phyloP scores from a whole-genome alignment of 2,113 vertebrate species.

The Nannospalax galili region DNA sequence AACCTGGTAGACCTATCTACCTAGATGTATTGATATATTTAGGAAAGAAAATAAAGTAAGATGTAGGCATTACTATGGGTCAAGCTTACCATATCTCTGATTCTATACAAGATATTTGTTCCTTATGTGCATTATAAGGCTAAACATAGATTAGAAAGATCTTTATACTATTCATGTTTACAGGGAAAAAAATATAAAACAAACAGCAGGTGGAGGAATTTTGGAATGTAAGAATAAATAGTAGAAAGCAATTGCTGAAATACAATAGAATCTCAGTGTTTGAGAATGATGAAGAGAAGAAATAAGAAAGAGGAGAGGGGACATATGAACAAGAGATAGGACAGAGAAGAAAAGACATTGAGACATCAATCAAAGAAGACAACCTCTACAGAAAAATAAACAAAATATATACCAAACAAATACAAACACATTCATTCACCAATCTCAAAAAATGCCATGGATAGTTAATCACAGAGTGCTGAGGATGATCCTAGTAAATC shows the following conservation, averaged over 20 bases:
- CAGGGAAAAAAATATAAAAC: not conserved
- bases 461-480: not conserved
- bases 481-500: not conserved
- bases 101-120: not conserved
- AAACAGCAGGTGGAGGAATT: not conserved
- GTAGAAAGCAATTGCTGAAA: not conserved
- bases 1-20: not conserved
- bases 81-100: not conserved
- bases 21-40: not conserved
- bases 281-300: not conserved
- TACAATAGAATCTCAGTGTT: not conserved
- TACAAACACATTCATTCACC: not conserved
- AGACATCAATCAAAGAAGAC: not conserved
- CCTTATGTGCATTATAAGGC: not conserved
- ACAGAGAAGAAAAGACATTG: too few relatives aligned
- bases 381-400: not conserved
- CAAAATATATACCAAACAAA: not conserved
- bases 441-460: not conserved
- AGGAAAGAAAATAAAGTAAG: slow-evolving; percentile 32
- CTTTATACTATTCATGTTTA: not conserved
- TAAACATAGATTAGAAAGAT: not conserved
- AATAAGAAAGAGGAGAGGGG: not conserved
- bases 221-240: not conserved
- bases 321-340: too few relatives aligned
- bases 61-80: not conserved